Evolutionary conservation across 2,113 vertebrate species (phyloP), one percentile per base, ranked within the genome.

Genomic region (Notothenia rossii): DNA sequence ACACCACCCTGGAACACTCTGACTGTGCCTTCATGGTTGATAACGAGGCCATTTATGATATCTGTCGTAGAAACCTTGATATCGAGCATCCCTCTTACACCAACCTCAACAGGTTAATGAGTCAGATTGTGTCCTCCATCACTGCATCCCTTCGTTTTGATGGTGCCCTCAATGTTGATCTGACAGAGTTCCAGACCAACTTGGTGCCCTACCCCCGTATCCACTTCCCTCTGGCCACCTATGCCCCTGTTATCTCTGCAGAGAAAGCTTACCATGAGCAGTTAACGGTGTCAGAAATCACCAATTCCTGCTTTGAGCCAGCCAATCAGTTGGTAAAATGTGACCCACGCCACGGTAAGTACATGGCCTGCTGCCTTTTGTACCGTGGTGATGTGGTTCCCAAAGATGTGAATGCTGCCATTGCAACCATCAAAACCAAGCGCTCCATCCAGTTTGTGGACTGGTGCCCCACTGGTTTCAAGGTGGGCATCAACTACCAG

Each of bases 1-100:
- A 40, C 36, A 40, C 36, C 36, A 40, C 36, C 36, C 36, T 40
- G 36, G 95, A 97, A 94, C 97, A 95, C 92, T 94, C 94, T 0
- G 96, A 97, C 87, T 97, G 96, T 65, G 95, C 96, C 10, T 96
- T 96, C 91, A 96, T 96, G 96, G 96, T 96, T 0, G 96, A 96
- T 82, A 96, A 96, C 0, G 96, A 96, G 89, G 96, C 96, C 96
- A 96, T 96, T 88, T 96, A 96, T 1, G 95, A 96, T 17, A 96
- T 96, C 91, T 96, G 96, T 0, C 43, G 62, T 48, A 64, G 43
- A 4, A 64, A 64, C 20, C 62, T 64, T 7, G 62, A 64, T 48
- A 15, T 64, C 3, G 61, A 64, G 43, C 62, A 43, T n/a, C 62
- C 62, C 45, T 46, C 43, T 48, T 64, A 64, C 43, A 64, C 94